Conservation (phyloP, 1,140 invertebrate genomes). For the Drosophila sp. region DNA sequence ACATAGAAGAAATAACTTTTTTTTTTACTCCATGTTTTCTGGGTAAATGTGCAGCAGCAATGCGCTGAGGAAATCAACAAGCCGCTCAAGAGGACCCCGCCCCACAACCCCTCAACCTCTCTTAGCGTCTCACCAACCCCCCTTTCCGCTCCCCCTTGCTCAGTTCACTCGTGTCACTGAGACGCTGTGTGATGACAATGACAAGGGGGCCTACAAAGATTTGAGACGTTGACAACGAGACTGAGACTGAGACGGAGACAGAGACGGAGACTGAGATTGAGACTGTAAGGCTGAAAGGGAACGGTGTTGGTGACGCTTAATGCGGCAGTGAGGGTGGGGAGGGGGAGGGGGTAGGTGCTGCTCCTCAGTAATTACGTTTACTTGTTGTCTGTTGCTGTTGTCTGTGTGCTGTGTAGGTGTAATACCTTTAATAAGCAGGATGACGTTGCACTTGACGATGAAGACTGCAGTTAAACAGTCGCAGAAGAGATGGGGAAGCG, state of each 20-base stretch:
- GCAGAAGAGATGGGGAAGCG: too few relatives aligned
- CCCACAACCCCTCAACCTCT: neutral
- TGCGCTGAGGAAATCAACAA: slow-evolving; percentile 56
- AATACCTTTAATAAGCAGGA: slow-evolving; percentile 82
- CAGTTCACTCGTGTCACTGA: slow-evolving; percentile 37
- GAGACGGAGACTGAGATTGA: too few relatives aligned
- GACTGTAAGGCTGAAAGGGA: too few relatives aligned
- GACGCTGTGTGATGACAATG: slow-evolving; percentile 74
- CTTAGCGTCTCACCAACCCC: neutral
- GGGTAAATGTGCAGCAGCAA: slow-evolving; percentile 68
- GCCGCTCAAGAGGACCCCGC: slow-evolving; percentile 38
- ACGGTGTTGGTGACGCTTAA: too few relatives aligned
- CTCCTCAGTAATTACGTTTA: slow-evolving; percentile 76
- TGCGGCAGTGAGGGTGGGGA: neutral
- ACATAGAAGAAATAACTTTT: slow-evolving; percentile 76
- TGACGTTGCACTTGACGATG: slow-evolving; percentile 77
- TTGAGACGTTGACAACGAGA: slow-evolving; percentile 27
- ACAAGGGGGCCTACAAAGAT: slow-evolving; percentile 73
- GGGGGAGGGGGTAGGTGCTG: neutral
- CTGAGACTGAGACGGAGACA: neutral
- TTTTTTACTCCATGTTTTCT: slow-evolving; percentile 4
- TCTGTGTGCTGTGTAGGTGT: slow-evolving; percentile 59
- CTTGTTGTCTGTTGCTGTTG: slow-evolving; percentile 65
- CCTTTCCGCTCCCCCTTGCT: neutral
- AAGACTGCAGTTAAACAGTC: slow-evolving; percentile 44